Percentiles rank a stretch among this genome's conserved stretches.
Evolutionary conservation across 1,140 invertebrate species (phyloP).

Genomic region (Hormaphis cornu): DNA sequence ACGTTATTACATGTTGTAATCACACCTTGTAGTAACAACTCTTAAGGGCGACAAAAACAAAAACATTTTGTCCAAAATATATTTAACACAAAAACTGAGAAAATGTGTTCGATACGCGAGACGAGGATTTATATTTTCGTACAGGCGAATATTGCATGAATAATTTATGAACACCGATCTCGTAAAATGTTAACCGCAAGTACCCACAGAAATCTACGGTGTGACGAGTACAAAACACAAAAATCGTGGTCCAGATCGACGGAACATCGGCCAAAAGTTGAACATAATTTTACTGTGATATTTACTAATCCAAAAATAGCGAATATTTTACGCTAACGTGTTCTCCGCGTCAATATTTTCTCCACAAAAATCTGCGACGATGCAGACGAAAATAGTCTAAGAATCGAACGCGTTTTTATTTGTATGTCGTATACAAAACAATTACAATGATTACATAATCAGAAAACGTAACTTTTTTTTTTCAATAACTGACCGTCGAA

Average conservation of each 20-base stretch:
- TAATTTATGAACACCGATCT: conserved; percentile 32
- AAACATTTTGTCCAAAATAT: background rate
- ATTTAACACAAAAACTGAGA: background rate
- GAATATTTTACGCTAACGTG: too few relatives aligned
- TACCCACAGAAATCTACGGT: background rate
- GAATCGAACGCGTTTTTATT: too few relatives aligned
- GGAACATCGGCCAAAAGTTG: background rate
- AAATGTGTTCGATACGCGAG: conserved; percentile 25
- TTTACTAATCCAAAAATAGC: background rate
- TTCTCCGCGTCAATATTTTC: too few relatives aligned
- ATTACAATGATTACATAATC: too few relatives aligned
- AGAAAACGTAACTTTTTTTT: too few relatives aligned
- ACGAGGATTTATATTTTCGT: conserved; percentile 15
- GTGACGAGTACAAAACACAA: background rate
- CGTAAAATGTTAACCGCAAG: conserved; percentile 33
- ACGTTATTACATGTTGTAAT: background rate
- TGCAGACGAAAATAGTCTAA: too few relatives aligned
- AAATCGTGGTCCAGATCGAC: background rate
- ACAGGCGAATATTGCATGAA: background rate
- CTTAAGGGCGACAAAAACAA: background rate
- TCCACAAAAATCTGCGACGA: too few relatives aligned
- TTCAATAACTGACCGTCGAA: too few relatives aligned
- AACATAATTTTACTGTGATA: background rate
- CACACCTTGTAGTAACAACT: too few relatives aligned
- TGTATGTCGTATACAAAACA: too few relatives aligned